A percentile compares a stretch with the other conserved stretches of the same genome.
These are phyloP conservation scores for Zaprionus ghesquierei DNA, from an alignment of 1,140 invertebrate species.

Conservation along the genomic window DNA sequence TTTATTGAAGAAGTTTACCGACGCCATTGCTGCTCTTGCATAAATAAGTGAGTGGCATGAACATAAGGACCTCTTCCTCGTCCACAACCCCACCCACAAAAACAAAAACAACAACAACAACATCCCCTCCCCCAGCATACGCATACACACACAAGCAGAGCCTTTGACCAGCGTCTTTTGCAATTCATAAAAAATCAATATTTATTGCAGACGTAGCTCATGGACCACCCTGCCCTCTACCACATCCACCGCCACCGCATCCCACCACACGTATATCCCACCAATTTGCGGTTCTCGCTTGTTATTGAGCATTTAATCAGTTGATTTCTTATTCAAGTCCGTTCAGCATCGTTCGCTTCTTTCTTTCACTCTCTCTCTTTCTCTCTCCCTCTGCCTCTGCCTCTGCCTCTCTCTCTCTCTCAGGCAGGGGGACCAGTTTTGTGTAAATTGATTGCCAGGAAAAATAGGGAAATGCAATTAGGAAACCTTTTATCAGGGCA, in stretches of 20 bases:
- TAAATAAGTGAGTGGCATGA: conserved; percentile 67
- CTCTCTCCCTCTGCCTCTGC: too few relatives aligned
- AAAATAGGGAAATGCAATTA: conserved; percentile 65
- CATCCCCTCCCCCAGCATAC: background rate
- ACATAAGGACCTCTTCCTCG: background rate
- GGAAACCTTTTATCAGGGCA: conserved; percentile 29
- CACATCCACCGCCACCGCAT: too few relatives aligned
- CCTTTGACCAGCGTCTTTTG: conserved; percentile 37
- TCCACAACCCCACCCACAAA: background rate
- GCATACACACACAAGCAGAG: background rate
- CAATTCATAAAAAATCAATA: conserved; percentile 81
- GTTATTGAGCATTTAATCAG: conserved; percentile 78
- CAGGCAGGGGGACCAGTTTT: background rate
- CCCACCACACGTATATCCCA: background rate
- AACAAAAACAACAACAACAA: too few relatives aligned
- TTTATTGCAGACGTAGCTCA: conserved; percentile 55
- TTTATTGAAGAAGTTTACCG: conserved; percentile 81
- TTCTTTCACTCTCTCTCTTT: too few relatives aligned
- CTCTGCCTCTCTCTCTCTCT: too few relatives aligned
- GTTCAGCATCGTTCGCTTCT: conserved; percentile 35
- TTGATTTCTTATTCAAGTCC: conserved; percentile 76
- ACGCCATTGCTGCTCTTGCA: conserved; percentile 74
- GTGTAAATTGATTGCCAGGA: conserved; percentile 32
- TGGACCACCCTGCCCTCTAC: background rate
- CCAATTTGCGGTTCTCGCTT: conserved; percentile 56